Conservation (phyloP, 1,140 invertebrate species). For the Aphidius ervi region DNA sequence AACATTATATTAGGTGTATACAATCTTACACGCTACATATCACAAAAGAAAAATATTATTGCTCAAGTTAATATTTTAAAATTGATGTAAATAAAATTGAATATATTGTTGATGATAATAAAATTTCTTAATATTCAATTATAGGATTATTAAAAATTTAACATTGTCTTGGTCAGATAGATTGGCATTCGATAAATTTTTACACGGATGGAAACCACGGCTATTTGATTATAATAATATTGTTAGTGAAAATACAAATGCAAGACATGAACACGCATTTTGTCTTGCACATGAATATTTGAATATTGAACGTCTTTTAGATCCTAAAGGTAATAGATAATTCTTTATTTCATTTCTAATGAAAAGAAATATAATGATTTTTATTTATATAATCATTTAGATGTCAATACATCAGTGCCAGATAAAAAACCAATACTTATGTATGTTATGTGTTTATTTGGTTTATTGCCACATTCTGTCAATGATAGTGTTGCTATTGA, state of each 20-base stretch:
- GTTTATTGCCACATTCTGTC: slow-evolving; percentile 70
- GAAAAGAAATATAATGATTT: slow-evolving; percentile 57
- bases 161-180: slow-evolving; percentile 83
- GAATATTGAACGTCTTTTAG: slow-evolving; percentile 75
- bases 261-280: slow-evolving; percentile 80
- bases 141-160: slow-evolving; percentile 75
- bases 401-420: slow-evolving; percentile 82
- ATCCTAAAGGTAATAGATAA: slow-evolving; percentile 70
- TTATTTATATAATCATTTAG: too few species aligned
- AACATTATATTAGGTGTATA: too few species aligned
- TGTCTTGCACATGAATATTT: slow-evolving; percentile 72
- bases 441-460: slow-evolving; percentile 92
- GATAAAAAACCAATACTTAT: slow-evolving; percentile 95
- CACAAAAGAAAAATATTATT: too few species aligned
- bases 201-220: slow-evolving; percentile 77
- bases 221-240: slow-evolving; percentile 73
- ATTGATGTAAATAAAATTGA: too few species aligned
- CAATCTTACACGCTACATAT: too few species aligned
- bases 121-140: too few species aligned
- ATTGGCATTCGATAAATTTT: slow-evolving; percentile 74
- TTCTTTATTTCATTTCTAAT: too few species aligned
- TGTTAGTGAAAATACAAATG: slow-evolving; percentile 64
- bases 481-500: slow-evolving; percentile 54
- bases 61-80: too few species aligned
- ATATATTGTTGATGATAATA: too few species aligned